Conservation (phyloP, 2,888 invertebrate species). For the Malacosoma neustria region DNA sequence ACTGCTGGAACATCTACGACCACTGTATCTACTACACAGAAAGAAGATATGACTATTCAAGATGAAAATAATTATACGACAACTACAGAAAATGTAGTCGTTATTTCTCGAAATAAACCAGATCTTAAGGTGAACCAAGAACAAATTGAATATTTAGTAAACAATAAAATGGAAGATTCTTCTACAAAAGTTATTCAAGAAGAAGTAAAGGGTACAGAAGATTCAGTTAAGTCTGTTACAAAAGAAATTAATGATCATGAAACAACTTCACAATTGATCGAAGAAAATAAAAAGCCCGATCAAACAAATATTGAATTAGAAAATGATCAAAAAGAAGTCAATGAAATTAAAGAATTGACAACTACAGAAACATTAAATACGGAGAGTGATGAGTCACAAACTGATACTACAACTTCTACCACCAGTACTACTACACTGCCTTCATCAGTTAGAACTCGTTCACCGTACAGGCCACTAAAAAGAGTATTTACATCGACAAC, state of each 20-base stretch:
- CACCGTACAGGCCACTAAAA: slow-evolving; percentile 57
- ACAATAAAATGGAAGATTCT: too few species aligned
- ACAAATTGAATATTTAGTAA: neutral
- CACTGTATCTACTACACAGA: slow-evolving; percentile 7
- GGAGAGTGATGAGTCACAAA: slow-evolving; percentile 16
- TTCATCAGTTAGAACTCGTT: slow-evolving; percentile 37
- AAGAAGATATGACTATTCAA: slow-evolving; percentile 14
- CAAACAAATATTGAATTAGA: neutral
- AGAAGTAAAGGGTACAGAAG: slow-evolving; percentile 13
- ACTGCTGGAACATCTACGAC: slow-evolving; percentile 11
- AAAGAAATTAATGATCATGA: slow-evolving; percentile 7
- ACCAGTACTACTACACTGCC: slow-evolving; percentile 29
- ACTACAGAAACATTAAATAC: slow-evolving; percentile 18
- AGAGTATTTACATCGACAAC: slow-evolving; percentile 56
- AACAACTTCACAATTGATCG: neutral
- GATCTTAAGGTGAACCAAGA: neutral
- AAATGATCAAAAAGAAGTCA: slow-evolving; percentile 19
- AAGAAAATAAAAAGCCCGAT: neutral
- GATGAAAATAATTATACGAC: slow-evolving; percentile 14
- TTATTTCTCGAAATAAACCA: neutral
- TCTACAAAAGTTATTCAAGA: slow-evolving; percentile 4
- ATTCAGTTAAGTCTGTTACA: too few species aligned
- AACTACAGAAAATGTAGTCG: slow-evolving; percentile 6
- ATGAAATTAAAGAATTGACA: slow-evolving; percentile 24
- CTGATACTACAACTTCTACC: slow-evolving; percentile 42